Conservation (phyloP, 2,113 vertebrate genomes). For the Silurus meridionalis region DNA sequence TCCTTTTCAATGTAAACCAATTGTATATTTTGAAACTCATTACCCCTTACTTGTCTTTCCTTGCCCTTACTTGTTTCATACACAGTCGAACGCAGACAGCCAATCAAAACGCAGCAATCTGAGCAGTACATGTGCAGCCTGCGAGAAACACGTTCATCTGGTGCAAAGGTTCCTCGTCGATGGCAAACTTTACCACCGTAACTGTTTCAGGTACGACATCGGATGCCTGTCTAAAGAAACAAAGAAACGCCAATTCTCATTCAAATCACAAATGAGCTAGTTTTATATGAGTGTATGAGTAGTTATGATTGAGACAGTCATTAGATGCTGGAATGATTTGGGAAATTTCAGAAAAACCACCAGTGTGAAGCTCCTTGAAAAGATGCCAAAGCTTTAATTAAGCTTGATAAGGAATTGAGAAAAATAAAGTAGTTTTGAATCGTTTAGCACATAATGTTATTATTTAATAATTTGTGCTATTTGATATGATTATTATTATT, state of each 20-base stretch:
- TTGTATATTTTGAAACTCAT: too few relatives aligned
- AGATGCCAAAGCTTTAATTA: not conserved
- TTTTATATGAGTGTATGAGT: not conserved
- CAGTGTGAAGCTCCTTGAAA: not conserved
- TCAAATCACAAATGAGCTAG: too few relatives aligned
- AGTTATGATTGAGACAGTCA: not conserved
- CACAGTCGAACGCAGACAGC: conserved; percentile 48
- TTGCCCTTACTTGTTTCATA: conserved; percentile 31
- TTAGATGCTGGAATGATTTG: not conserved
- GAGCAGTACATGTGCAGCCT: conserved; percentile 86
- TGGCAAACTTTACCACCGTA: conserved; percentile 92
- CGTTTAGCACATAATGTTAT: not conserved
- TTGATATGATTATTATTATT: not conserved
- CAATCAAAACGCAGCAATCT: conserved; percentile 58
- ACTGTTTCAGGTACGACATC: conserved; percentile 88
- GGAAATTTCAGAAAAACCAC: not conserved
- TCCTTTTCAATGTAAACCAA: conserved; percentile 16
- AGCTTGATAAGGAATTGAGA: not conserved
- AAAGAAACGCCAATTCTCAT: too few relatives aligned
- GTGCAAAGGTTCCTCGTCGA: conserved; percentile 92
- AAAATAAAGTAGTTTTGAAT: not conserved
- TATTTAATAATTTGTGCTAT: not conserved
- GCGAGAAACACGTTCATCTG: conserved; percentile 90
- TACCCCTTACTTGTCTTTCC: conserved; percentile 54
- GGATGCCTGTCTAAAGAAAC: not conserved